These are phyloP conservation scores for Whitmania pigra DNA, from an alignment of 1,140 invertebrate genomes.

Conservation along the genomic window DNA sequence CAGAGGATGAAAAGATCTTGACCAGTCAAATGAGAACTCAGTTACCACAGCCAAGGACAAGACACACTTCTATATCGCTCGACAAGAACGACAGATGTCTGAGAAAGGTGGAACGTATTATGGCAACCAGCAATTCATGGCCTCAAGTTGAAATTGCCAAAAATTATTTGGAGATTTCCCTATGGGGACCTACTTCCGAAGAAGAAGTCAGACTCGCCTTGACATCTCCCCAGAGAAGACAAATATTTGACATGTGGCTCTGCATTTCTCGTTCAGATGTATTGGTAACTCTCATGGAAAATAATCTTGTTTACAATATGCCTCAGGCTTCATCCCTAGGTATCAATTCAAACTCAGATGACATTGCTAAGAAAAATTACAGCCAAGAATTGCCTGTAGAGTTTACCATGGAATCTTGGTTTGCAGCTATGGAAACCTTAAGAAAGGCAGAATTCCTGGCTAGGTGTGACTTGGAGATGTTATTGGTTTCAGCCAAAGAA, in stretches of 20 bases:
- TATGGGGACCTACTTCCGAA: not conserved
- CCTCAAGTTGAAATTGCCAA: not conserved
- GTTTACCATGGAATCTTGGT: too few species aligned
- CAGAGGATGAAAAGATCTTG: too few species aligned
- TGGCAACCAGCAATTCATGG: not conserved
- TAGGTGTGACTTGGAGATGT: too few species aligned
- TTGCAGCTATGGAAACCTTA: too few species aligned
- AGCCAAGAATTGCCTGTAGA: too few species aligned
- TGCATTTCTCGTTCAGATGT: not conserved
- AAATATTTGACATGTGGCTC: conserved; percentile 1
- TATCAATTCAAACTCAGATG: too few species aligned
- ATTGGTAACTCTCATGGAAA: not conserved
- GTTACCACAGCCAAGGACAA: too few species aligned
- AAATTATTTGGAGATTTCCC: conserved; percentile 1
- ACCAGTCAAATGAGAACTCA: too few species aligned
- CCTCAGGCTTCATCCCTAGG: not conserved
- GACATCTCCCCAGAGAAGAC: not conserved
- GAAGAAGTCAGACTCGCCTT: not conserved
- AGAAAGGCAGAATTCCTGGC: too few species aligned
- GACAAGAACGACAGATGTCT: not conserved
- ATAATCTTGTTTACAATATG: not conserved
- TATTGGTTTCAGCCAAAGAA: too few species aligned
- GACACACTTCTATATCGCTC: too few species aligned
- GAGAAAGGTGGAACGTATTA: conserved; percentile 5
- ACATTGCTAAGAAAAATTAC: too few species aligned